Base-by-base conservation (phyloP, 2,888 invertebrate species). In the Eretmocerus hayati region DNA sequence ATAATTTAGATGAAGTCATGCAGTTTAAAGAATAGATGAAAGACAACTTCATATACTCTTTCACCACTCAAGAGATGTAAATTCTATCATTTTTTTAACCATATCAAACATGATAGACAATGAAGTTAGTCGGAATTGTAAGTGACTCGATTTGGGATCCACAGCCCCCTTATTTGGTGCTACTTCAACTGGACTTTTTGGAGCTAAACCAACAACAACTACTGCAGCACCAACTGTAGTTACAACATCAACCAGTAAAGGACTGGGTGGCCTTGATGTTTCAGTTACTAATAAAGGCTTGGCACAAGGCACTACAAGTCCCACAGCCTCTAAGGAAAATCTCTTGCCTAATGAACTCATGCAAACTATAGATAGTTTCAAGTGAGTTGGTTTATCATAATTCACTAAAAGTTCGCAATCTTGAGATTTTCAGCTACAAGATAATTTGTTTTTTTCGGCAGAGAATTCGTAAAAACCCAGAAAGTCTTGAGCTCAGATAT, bases 401-500 rank as follows among this genome's bases (percentile, higher is more conserved):
- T 26, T 11, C 6, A 9, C 11, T 11, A 26, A 26, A 26, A 26
- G 26, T 26, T 26, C 11, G 6, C 26, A 6, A 26, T 26, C 11
- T 6, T 11, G 26, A n/a, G 11, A 9, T 26, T 6, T 26, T 26
- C 26, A 26, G 26, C 11, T 33, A 9, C 15, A 40, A 36, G 42
- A 39, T 22, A 18, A 38, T 20, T 15, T 30, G 21, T 45, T 33
- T 47, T 19, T 42, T 31, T 11, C 15, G 5, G 8, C 54, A 79
- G 79, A 57, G 81, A 81, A 48, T 85, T 87, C 68, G 86, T 92
- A 0, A 91, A 91, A 73, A 84, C 85, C 49, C 90, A 92, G 66
- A 92, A 92, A 69, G 75, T 79, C 0, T 75, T 85, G 30, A 84
- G 87, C 52, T 89, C 90, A 1, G 90, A 90, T 62, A 85, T 92